A percentile compares a stretch with the other conserved stretches of the same genome.
phyloP scores from a whole-genome alignment of 2,113 vertebrate species.

The Myanophis thanlyinensis region DNA sequence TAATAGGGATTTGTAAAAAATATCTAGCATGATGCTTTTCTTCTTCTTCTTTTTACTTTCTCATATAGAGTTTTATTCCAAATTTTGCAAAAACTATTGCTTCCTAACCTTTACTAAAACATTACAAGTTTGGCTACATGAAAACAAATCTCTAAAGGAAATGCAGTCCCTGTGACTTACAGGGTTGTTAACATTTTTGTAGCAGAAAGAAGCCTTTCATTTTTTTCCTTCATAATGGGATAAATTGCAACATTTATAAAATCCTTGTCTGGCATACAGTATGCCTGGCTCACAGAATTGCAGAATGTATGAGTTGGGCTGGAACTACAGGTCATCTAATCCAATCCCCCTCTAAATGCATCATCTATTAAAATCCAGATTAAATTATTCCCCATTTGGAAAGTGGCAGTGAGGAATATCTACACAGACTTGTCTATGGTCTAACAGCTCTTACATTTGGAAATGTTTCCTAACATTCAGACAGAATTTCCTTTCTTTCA shows the following conservation, averaged over 20 bases:
- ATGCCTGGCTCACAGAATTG: neutral
- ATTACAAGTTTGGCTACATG: neutral
- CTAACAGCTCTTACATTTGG: neutral
- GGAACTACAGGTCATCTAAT: neutral
- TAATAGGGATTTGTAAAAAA: neutral
- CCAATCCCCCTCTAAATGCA: neutral
- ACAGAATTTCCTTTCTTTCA: neutral
- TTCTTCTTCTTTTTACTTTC: neutral
- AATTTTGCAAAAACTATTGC: neutral
- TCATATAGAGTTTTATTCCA: neutral
- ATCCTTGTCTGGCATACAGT: neutral
- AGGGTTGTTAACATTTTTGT: neutral
- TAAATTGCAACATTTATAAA: conserved; percentile 1
- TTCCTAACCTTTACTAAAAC: neutral
- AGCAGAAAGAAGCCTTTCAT: neutral
- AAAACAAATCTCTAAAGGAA: conserved; percentile 1
- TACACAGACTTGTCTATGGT: neutral
- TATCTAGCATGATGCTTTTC: neutral
- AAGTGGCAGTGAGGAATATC: neutral
- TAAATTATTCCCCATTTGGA: neutral
- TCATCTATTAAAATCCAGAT: neutral
- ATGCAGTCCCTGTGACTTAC: neutral
- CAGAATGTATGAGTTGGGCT: neutral
- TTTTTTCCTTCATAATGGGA: neutral
- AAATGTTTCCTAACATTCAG: neutral